Evolutionary conservation across 2,113 vertebrate genomes (phyloP), one percentile per base, ranked within the genome.

Genomic region (Ammodytes dubius): DNA sequence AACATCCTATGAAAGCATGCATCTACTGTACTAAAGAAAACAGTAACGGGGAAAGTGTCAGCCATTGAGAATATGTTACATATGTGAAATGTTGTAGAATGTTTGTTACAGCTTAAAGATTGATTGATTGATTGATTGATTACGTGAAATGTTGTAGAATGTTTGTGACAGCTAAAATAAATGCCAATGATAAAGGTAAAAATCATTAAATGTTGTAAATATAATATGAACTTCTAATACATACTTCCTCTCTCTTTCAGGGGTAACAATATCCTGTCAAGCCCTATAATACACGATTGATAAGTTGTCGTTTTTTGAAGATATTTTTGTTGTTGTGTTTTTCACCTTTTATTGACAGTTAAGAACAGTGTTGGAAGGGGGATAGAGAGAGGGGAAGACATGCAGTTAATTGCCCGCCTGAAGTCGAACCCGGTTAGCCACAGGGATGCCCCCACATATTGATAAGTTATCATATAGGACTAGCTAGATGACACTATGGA

Each of bases 11-110:
- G n/a, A 70, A 60, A 60, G 19, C 42, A 60, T 7, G 2, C 37
- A 43, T 49, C 54, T 77, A 52, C 68, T 84, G 37, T 47, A 74
- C 69, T n/a, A n/a, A 77, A 59, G 82, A 71, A 12, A 74, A 27
- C 45, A 77, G 49, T 7, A 60, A 53, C 37, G 13, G 2, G 47
- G 42, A 61, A 79, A 67, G 4, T 0, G 45, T 75, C 50, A 74
- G 45, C 35, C 14, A 56, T 15, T 47, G 46, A 59, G 46, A 17
- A 37, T 50, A 46, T 66, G 37, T 43, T 56, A 53, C 3, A 8
- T 6, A 12, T 17, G 5, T 54, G 42, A n/a, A 19, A 14, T 60
- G 42, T 7, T 11, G 39, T 3, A 60, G 45, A 72, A 50, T 72
- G 67, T 54, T 47, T 60, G 11, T 15, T 68, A 11, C 45, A 37